Conservation (phyloP, 2,113 vertebrate genomes). For the Daubentonia madagascariensis region DNA sequence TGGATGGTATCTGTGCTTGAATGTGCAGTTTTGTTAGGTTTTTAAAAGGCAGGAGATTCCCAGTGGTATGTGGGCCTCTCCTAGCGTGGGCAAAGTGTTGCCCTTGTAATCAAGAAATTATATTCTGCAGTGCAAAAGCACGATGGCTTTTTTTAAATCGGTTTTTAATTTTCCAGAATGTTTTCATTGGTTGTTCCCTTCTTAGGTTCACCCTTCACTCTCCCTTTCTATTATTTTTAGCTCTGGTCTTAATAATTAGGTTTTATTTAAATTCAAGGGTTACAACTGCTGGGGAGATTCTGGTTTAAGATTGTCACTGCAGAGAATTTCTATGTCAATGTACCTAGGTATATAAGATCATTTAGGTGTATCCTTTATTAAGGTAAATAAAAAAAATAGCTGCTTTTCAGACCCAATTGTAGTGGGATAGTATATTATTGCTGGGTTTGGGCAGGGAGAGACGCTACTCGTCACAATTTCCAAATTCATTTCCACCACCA, state of each 20-base stretch:
- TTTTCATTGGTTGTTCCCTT: neutral
- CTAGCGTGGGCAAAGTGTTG: neutral
- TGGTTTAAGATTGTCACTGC: neutral
- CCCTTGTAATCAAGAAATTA: constrained; percentile 59
- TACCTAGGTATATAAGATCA: neutral
- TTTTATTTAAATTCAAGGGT: neutral
- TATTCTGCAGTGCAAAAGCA: neutral
- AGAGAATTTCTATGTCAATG: neutral
- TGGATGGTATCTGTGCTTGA: constrained; percentile 68
- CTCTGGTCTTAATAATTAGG: neutral
- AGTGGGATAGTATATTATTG: neutral
- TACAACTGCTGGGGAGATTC: neutral
- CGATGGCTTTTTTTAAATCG: neutral
- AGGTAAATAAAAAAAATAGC: neutral
- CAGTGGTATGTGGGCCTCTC: neutral
- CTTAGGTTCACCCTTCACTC: neutral
- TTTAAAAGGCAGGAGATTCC: constrained; percentile 58
- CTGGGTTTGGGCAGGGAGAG: neutral
- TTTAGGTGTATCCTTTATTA: neutral
- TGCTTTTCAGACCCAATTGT: neutral
- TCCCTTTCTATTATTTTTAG: neutral
- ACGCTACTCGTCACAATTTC: neutral
- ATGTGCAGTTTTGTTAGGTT: constrained; percentile 56
- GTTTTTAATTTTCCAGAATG: neutral
- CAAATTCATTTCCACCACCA: neutral